Base-by-base conservation (phyloP, 2,113 vertebrate species). In the Dromiciops gliroides region DNA sequence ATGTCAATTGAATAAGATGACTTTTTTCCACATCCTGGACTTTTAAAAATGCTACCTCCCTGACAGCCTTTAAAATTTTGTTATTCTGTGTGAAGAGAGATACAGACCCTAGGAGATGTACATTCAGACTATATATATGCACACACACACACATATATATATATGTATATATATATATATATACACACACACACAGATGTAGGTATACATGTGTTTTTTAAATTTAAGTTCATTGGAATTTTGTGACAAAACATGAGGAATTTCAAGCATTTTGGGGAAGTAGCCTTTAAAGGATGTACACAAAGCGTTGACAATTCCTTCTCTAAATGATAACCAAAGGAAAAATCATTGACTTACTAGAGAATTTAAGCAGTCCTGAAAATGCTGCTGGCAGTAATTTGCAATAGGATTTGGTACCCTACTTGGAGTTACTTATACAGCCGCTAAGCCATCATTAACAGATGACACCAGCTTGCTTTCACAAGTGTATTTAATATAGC, bases 401-500 rank as follows among this genome's bases (percentile, higher is more conserved):
- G 31, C 56, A 83, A 48, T 44, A 51, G 53, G 26, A 7, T 51
- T 75, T 24, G 91, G 19, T 51, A 23, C 14, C 31, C 51, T 92
- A 91, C 60, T 3, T 28, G 0, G 31, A 52, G n/a, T 44, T 48
- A 47, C 37, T 44, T 48, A 47, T 31, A 9, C 12, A 23, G 44
- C 89, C 93, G 47, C 47, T 93, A 28, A 49, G 28, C 11, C 88
- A 37, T 93, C 92, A 22, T 91, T 89, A 89, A 67, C 89, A 92
- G 83, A 53, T 93, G 53, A 88, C 50, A 47, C 23, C 50, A 89
- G 48, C 9, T 94, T 96, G 93, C 48, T 96, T 96, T 98, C 94
- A 91, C 50, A 97, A 93, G 91, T 48, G 47, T 11, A 89, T 97
- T 98, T 97, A 94, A 95, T 51, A 93, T 67, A 93, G 95, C 6